phyloP scores from a whole-genome alignment of 1,140 invertebrate species.

The Leptopilina clavipes region DNA sequence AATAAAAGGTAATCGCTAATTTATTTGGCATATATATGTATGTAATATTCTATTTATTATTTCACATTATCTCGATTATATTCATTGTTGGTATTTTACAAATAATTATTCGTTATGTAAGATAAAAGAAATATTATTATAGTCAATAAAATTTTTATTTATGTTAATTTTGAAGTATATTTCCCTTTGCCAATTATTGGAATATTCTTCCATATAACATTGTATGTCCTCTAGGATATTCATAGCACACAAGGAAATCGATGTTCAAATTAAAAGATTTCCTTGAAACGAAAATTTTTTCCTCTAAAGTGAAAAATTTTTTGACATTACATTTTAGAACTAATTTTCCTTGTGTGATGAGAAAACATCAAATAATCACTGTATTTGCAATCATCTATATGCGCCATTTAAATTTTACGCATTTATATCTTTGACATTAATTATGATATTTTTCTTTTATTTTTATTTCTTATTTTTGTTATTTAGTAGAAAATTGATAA shows the following conservation, averaged over 20 bases:
- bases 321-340: not conserved
- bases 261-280: constrained; percentile 5
- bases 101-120: too few species aligned
- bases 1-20: too few species aligned
- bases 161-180: not conserved
- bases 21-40: too few species aligned
- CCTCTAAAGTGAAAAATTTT: constrained; percentile 10
- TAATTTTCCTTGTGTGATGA: not conserved
- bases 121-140: too few species aligned
- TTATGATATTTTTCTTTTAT: too few species aligned
- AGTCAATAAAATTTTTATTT: not conserved
- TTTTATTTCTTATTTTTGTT: too few species aligned
- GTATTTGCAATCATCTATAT: not conserved
- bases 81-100: too few species aligned
- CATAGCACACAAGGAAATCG: constrained; percentile 1
- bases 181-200: not conserved
- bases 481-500: too few species aligned
- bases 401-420: not conserved
- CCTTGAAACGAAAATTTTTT: not conserved
- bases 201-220: not conserved
- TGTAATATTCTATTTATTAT: too few species aligned
- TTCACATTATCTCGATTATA: too few species aligned
- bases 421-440: too few species aligned
- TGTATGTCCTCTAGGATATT: constrained; percentile 12
- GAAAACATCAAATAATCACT: not conserved